These are phyloP conservation scores for Ceraclea dissimilis DNA, from an alignment of 2,888 invertebrate species.

Conservation along the genomic window DNA sequence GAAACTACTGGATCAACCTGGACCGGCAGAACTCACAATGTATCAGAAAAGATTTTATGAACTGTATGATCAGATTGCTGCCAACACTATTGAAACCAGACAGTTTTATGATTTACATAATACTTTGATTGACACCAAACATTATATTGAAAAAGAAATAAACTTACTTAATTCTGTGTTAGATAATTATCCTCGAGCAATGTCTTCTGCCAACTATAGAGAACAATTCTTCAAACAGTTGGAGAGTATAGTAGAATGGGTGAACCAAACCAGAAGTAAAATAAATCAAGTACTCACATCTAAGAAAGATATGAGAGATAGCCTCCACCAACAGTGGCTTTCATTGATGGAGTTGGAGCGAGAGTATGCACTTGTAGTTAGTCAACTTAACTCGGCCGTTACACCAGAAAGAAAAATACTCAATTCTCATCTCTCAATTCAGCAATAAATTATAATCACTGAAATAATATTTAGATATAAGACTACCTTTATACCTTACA, in stretches of 20 bases:
- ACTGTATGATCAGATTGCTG: constrained; percentile 61
- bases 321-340: constrained; percentile 38
- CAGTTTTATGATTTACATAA: constrained; percentile 96
- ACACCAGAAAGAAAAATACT: constrained; percentile 9
- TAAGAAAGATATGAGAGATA: constrained; percentile 38
- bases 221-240: constrained; percentile 89
- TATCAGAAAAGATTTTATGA: constrained; percentile 24
- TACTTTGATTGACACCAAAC: constrained; percentile 87
- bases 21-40: constrained; percentile 54
- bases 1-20: constrained; percentile 64
- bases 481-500: too few relatives aligned
- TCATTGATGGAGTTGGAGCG: constrained; percentile 42
- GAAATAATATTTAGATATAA: too few relatives aligned
- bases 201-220: constrained; percentile 69
- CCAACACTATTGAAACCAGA: constrained; percentile 94
- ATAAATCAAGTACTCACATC: constrained; percentile 50
- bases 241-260: constrained; percentile 80
- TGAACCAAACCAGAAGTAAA: constrained; percentile 78
- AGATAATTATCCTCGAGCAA: constrained; percentile 83
- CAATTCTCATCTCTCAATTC: constrained; percentile 6
- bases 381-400: constrained; percentile 12
- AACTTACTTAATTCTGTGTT: constrained; percentile 81
- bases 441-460: too few relatives aligned
- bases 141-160: constrained; percentile 87
- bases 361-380: constrained; percentile 39